A percentile compares a stretch with the other conserved stretches of the same genome.
Evolutionary conservation across 2,113 vertebrate species (phyloP).

Genomic region (Antechinus stuartii): DNA sequence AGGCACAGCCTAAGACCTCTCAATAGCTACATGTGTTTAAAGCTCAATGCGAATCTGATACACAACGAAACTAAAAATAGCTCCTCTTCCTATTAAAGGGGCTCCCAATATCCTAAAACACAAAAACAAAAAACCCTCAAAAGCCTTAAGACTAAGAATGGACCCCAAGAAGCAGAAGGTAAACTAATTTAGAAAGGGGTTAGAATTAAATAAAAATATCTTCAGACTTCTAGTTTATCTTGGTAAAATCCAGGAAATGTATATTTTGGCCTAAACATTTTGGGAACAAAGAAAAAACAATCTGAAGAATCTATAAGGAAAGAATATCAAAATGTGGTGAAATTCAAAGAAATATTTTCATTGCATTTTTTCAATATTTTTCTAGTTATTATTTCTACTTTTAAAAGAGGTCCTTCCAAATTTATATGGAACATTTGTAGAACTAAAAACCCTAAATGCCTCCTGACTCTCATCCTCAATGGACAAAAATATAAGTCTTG

Average conservation of each 20-base stretch:
- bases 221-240: constrained; percentile 4
- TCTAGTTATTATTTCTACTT: constrained; percentile 35
- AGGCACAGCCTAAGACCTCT: neutral
- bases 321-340: neutral
- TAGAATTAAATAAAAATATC: neutral
- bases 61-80: constrained; percentile 12
- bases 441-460: neutral
- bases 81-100: neutral
- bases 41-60: neutral
- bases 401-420: constrained; percentile 13
- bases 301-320: constrained; percentile 20
- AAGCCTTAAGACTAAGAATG: neutral
- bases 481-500: constrained; percentile 31
- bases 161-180: neutral
- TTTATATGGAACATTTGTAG: constrained; percentile 19
- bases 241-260: neutral
- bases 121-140: neutral
- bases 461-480: neutral
- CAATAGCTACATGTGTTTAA: neutral
- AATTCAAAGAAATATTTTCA: neutral
- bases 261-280: neutral
- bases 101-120: constrained; percentile 24
- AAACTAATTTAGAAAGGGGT: constrained; percentile 4
- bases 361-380: constrained; percentile 35
- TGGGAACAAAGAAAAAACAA: constrained; percentile 30